A percentile compares a stretch with the other conserved stretches of the same genome.
phyloP scores from a whole-genome alignment of 2,797 vertebrate genomes.

The Meda fulgida region DNA sequence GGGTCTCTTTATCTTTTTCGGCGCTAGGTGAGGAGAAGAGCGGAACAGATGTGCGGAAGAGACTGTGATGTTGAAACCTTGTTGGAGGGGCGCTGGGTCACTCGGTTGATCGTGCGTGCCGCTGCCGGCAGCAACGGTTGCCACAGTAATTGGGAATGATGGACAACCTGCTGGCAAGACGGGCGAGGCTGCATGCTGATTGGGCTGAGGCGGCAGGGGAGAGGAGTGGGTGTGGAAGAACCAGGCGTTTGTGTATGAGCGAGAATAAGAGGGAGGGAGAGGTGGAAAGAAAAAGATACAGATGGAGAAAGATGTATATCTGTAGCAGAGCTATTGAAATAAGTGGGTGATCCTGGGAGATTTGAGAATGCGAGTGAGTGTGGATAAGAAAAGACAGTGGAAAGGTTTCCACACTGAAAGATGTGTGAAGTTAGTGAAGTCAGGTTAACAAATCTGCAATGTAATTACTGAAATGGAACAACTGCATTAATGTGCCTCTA shows the following conservation, averaged over 20 bases:
- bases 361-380: neutral
- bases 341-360: constrained; percentile 16
- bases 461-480: neutral
- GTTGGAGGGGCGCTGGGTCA: constrained; percentile 57
- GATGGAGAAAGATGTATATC: constrained; percentile 63
- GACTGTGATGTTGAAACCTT: constrained; percentile 50
- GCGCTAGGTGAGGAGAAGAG: constrained; percentile 18
- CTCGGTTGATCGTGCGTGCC: constrained; percentile 56
- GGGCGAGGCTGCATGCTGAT: constrained; percentile 59
- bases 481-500: neutral
- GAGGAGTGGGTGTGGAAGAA: constrained; percentile 48
- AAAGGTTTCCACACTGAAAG: constrained; percentile 6
- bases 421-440: neutral
- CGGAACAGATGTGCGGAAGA: constrained; percentile 42
- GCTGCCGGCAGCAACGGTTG: constrained; percentile 69
- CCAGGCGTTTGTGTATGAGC: constrained; percentile 15
- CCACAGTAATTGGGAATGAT: constrained; percentile 84
- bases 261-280: constrained; percentile 27
- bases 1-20: constrained; percentile 29
- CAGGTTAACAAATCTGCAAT: neutral
- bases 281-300: constrained; percentile 20
- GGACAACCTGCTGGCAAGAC: constrained; percentile 74
- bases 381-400: neutral
- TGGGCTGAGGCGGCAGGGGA: constrained; percentile 41
- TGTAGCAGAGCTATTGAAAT: constrained; percentile 59